Evolutionary conservation across 1,140 invertebrate genomes (phyloP), one percentile per base, ranked within the genome.

Genomic region (Psilanteris sp.): DNA sequence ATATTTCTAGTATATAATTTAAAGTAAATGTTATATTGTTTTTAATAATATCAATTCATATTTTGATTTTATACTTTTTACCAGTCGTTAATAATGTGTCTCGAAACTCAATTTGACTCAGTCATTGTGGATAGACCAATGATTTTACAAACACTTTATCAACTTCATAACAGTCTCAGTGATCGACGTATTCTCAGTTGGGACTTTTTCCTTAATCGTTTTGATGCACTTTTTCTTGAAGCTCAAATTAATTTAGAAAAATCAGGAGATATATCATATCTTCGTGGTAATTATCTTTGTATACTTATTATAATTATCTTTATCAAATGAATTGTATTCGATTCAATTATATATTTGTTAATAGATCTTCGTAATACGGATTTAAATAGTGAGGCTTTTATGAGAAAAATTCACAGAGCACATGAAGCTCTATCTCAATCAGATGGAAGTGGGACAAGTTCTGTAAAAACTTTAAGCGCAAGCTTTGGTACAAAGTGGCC

Each of bases 141-240:
- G 91, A 96, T 99, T 18, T 91, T 99, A n/a, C 96, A 98, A 86
- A 94, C 96, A 0, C 91, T 99, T 9, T 97, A 97, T 87, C 96
- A 99, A 83, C 90, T 99, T 1, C 95, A 97, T 81, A 98, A 97
- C 83, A 94, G 96, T 3, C 90, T 99, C 1, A 95, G 94, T 64
- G 96, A 98, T 82, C 90, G 97, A 26, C 92, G 93, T 71, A 96
- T 99, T 62, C 90, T 99, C 4, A 93, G 93, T 0, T 99, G 98
- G 98, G 97, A 99, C 57, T 99, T 99, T 89, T 99, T 99, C 85
- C 90, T 99, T 2, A 97, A 97, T 86, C 92, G 98, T 36, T 99
- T 99, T 86, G 98, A 99, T 83, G 94, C 96, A 0, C 88, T 99
- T 1, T 98, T 97, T 79, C 87, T 99, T 6, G 98, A 99, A 88